phyloP scores from a whole-genome alignment of 2,797 vertebrate species.

The Chaetodon trifasciatus region DNA sequence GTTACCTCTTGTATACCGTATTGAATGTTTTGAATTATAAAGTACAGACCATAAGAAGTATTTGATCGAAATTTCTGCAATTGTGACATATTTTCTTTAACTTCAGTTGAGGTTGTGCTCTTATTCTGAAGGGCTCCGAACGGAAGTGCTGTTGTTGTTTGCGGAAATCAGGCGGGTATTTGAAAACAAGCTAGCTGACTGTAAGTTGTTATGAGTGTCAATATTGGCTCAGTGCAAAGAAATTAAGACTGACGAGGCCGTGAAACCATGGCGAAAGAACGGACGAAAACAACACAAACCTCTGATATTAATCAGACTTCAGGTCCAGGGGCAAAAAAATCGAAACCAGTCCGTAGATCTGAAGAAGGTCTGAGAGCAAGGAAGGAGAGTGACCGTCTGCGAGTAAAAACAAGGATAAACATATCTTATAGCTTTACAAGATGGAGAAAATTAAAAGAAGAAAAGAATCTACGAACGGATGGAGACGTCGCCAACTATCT shows the following conservation, averaged over 20 bases:
- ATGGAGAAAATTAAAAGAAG: conserved; percentile 10
- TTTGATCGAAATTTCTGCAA: neutral
- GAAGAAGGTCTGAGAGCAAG: conserved; percentile 15
- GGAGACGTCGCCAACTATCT: conserved; percentile 17
- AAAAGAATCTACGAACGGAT: neutral
- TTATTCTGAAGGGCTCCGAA: conserved; percentile 22
- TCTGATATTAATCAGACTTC: neutral
- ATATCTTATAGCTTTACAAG: neutral
- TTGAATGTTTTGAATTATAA: neutral
- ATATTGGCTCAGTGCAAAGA: neutral
- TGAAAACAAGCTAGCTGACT: conserved; percentile 20
- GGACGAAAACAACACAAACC: neutral
- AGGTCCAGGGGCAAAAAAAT: neutral
- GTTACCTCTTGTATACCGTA: neutral
- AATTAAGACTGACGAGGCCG: neutral
- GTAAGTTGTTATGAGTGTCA: neutral
- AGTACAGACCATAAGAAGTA: neutral
- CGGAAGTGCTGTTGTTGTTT: neutral
- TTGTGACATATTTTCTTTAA: neutral
- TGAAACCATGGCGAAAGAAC: neutral
- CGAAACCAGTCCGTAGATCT: neutral
- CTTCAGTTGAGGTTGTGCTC: neutral
- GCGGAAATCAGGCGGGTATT: conserved; percentile 28
- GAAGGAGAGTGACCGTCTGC: conserved; percentile 16
- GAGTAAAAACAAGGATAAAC: conserved; percentile 18